Percentiles rank a stretch among this genome's conserved stretches.
Evolutionary conservation across 2,113 vertebrate species (phyloP).

Genomic region (Verasper variegatus): DNA sequence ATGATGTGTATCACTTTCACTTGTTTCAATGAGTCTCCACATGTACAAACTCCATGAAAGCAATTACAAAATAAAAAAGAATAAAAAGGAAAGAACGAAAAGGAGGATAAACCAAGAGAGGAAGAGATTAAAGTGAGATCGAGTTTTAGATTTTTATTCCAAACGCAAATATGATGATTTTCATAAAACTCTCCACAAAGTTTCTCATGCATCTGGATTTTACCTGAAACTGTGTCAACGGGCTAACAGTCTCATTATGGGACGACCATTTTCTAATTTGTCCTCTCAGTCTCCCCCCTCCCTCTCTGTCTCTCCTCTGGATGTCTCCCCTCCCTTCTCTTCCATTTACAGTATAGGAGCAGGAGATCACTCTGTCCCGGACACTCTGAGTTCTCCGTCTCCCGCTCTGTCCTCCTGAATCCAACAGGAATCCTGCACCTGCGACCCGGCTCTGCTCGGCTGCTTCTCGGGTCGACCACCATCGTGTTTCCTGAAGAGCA

Average conservation of each 20-base stretch:
- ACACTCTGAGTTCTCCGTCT: constrained; percentile 1
- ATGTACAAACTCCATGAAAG: neutral
- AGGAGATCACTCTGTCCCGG: constrained; percentile 13
- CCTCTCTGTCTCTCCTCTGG: constrained; percentile 28
- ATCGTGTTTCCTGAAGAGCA: too few relatives aligned
- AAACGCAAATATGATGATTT: neutral
- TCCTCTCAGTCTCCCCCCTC: constrained; percentile 30
- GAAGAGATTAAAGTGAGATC: neutral
- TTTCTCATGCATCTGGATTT: constrained; percentile 29
- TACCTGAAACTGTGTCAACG: constrained; percentile 66
- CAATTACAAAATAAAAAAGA: too few relatives aligned
- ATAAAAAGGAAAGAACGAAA: neutral
- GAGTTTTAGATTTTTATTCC: neutral
- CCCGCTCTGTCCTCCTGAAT: constrained; percentile 5
- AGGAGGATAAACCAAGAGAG: neutral
- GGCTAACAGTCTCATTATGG: constrained; percentile 57
- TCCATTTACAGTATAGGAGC: constrained; percentile 21
- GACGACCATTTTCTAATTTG: constrained; percentile 43
- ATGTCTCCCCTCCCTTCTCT: constrained; percentile 37
- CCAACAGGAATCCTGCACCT: neutral
- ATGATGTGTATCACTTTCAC: constrained; percentile 24
- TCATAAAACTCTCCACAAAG: constrained; percentile 28
- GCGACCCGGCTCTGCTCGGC: too few relatives aligned
- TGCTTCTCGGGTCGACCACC: too few relatives aligned
- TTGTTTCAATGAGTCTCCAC: constrained; percentile 31